Evolutionary conservation across 2,888 invertebrate species (phyloP).

Genomic region (Lydus trimaculatus): DNA sequence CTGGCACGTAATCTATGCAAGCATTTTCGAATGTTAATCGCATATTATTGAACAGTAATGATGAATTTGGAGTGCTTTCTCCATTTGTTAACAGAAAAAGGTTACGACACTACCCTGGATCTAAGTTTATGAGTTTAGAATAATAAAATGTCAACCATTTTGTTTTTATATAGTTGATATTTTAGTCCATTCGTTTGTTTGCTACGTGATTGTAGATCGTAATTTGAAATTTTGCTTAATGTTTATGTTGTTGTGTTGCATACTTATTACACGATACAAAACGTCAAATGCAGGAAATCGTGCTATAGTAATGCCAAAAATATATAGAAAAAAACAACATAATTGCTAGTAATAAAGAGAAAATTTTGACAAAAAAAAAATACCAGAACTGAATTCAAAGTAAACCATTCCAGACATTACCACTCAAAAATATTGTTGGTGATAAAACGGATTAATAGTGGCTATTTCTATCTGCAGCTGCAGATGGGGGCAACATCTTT

Average conservation of each 20-base stretch:
- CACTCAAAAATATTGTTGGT: conserved; percentile 32
- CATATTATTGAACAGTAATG: conserved; percentile 33
- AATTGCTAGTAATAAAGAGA: not conserved
- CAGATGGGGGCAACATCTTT: conserved; percentile 46
- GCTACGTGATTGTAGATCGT: conserved; percentile 50
- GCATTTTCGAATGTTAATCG: conserved; percentile 33
- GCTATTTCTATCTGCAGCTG: conserved; percentile 30
- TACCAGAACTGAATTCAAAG: not conserved
- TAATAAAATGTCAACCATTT: conserved; percentile 52
- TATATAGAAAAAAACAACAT: not conserved
- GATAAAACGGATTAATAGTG: conserved; percentile 38
- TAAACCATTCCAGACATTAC: not conserved
- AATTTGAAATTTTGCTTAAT: conserved; percentile 45
- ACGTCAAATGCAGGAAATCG: conserved; percentile 37
- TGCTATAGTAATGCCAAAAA: conserved; percentile 20
- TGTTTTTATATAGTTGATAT: conserved; percentile 48
- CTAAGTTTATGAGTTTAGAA: conserved; percentile 47
- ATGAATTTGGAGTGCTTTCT: conserved; percentile 37
- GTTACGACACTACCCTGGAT: conserved; percentile 50
- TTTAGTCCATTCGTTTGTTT: conserved; percentile 43
- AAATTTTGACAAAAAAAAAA: not conserved
- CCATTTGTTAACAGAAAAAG: conserved; percentile 29
- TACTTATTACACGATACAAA: conserved; percentile 23
- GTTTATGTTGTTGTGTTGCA: conserved; percentile 38
- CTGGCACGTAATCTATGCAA: conserved; percentile 28